Percentiles rank a stretch among this genome's conserved stretches.
Evolutionary conservation across 2,113 vertebrate species (phyloP).

Genomic region (Phalacrocorax aristotelis): DNA sequence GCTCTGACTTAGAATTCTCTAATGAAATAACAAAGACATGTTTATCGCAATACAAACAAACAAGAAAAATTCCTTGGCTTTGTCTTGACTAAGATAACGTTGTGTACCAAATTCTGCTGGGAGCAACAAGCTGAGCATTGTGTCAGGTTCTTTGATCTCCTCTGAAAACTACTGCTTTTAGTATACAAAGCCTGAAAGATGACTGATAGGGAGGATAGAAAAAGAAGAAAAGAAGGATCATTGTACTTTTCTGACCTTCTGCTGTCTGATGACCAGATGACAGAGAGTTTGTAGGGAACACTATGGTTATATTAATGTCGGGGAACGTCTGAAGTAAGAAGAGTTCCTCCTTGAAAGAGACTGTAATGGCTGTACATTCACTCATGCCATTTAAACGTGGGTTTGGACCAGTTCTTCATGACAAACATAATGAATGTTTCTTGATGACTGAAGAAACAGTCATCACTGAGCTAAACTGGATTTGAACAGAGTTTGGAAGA

Average conservation of each 20-base stretch:
- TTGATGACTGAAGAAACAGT: background rate
- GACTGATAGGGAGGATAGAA: background rate
- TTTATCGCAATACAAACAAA: constrained; percentile 14
- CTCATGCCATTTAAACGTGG: background rate
- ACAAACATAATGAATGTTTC: background rate
- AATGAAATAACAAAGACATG: background rate
- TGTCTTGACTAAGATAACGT: background rate
- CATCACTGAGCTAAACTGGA: background rate
- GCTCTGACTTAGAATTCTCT: background rate
- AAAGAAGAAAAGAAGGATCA: background rate
- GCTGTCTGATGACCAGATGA: background rate
- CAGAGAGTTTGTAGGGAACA: background rate
- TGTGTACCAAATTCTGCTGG: constrained; percentile 2
- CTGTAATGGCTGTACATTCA: background rate
- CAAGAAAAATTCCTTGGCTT: constrained; percentile 38
- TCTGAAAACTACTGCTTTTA: background rate
- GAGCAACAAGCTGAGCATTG: constrained; percentile 14
- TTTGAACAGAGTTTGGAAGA: background rate
- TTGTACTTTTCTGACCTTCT: background rate
- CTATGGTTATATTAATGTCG: background rate
- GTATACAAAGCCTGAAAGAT: constrained; percentile 36
- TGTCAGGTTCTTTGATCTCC: constrained; percentile 45
- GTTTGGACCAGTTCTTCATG: background rate
- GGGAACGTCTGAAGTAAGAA: background rate
- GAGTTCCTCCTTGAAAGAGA: background rate